A percentile compares a stretch with the other conserved stretches of the same genome.
Conservation (phyloP, 2,888 invertebrate genomes). For the Lasioglossum lativentre region DNA sequence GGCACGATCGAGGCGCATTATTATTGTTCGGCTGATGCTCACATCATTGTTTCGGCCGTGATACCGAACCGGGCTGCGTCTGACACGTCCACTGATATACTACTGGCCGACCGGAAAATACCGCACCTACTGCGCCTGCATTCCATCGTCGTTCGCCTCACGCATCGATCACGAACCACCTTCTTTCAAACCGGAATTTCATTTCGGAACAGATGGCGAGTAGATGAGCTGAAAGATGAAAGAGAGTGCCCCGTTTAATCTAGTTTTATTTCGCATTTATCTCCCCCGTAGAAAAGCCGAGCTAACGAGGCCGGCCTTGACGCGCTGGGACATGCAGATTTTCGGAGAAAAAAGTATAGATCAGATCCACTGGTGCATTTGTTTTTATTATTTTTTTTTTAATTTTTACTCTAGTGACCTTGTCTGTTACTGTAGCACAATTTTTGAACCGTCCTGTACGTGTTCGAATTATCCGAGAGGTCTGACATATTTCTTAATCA, state of each 20-base stretch:
- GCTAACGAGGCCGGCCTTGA: no score
- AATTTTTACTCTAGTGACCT: no score
- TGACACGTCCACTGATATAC: conserved; percentile 64
- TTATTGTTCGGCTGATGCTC: conserved; percentile 32
- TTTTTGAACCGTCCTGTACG: no score
- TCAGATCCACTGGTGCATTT: not conserved
- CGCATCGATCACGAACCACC: conserved; percentile 13
- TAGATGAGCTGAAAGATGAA: not conserved
- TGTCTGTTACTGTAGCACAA: no score
- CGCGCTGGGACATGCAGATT: no score
- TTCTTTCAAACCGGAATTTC: conserved; percentile 15
- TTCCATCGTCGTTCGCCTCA: not conserved
- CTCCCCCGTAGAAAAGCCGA: not conserved
- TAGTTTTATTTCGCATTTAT: not conserved
- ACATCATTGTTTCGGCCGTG: conserved; percentile 48
- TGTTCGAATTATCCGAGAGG: no score
- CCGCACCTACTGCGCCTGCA: conserved; percentile 29
- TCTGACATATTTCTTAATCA: no score
- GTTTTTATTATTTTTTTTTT: not conserved
- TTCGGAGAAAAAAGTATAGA: no score
- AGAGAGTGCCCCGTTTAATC: not conserved
- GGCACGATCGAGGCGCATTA: conserved; percentile 29
- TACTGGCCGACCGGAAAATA: conserved; percentile 59
- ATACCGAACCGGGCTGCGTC: conserved; percentile 46
- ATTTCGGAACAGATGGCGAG: not conserved